These are phyloP conservation scores for Ifrita kowaldi DNA, from an alignment of 2,113 vertebrate species.

Conservation along the genomic window DNA sequence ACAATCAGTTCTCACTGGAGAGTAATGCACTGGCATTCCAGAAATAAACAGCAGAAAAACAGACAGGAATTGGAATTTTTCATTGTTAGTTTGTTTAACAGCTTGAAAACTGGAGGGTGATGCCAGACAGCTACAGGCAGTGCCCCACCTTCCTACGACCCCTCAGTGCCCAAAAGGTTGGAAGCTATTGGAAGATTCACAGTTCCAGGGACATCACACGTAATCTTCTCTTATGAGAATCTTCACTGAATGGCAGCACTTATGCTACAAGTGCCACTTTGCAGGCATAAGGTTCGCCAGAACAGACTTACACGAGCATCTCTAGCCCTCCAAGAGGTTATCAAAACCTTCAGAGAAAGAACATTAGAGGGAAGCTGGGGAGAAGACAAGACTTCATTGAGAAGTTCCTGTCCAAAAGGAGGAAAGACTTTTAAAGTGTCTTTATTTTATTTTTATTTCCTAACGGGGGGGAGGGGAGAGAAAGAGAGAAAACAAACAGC, in stretches of 20 bases:
- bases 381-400: neutral
- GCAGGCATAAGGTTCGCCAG: neutral
- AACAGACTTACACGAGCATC: neutral
- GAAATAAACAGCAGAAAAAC: neutral
- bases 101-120: neutral
- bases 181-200: rapidly evolving
- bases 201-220: neutral
- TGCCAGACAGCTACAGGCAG: neutral
- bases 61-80: neutral
- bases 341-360: neutral
- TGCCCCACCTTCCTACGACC: neutral
- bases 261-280: neutral
- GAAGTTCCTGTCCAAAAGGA: neutral
- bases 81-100: neutral
- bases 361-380: neutral
- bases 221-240: neutral
- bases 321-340: neutral
- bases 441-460: neutral
- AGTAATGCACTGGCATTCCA: neutral
- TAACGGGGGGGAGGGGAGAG: neutral
- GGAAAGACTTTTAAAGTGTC: neutral
- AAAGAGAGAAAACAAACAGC: neutral
- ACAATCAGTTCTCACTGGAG: neutral
- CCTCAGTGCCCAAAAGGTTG: neutral
- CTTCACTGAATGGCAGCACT: neutral